These are phyloP conservation scores for Poecile atricapillus DNA, from an alignment of 2,113 vertebrate species.

Conservation along the genomic window DNA sequence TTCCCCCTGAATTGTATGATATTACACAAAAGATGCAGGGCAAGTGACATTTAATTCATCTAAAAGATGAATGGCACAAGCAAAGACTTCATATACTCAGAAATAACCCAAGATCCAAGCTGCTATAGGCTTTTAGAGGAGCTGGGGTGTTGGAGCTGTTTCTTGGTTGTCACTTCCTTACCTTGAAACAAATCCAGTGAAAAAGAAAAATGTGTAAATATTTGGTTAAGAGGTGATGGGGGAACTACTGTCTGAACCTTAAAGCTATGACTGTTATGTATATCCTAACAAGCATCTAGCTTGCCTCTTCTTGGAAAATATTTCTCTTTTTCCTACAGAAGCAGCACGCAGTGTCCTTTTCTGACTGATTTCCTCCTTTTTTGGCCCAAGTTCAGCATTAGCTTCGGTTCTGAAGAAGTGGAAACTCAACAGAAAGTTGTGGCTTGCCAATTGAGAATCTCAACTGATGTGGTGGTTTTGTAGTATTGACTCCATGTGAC, in stretches of 20 bases:
- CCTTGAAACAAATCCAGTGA: not conserved
- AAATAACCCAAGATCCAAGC: not conserved
- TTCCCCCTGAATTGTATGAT: not conserved
- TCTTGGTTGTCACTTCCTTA: not conserved
- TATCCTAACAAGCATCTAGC: not conserved
- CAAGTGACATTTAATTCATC: not conserved
- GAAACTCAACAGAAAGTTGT: not conserved
- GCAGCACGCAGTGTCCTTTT: not conserved
- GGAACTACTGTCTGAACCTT: not conserved
- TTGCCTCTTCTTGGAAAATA: not conserved
- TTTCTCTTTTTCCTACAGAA: not conserved
- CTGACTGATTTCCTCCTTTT: not conserved
- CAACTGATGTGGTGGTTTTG: not conserved
- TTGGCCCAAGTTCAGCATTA: not conserved
- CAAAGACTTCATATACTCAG: not conserved
- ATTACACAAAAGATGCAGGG: not conserved
- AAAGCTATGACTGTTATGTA: not conserved
- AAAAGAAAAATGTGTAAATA: not conserved
- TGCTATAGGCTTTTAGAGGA: not conserved
- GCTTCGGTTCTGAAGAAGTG: not conserved
- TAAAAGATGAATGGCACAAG: not conserved
- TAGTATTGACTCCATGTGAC: not conserved
- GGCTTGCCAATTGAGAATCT: not conserved
- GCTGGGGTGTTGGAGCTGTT: not conserved
- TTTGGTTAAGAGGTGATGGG: not conserved